Percentiles rank a stretch among this genome's conserved stretches.
phyloP scores from a whole-genome alignment of 2,797 vertebrate genomes.

The Vultur gryphus region DNA sequence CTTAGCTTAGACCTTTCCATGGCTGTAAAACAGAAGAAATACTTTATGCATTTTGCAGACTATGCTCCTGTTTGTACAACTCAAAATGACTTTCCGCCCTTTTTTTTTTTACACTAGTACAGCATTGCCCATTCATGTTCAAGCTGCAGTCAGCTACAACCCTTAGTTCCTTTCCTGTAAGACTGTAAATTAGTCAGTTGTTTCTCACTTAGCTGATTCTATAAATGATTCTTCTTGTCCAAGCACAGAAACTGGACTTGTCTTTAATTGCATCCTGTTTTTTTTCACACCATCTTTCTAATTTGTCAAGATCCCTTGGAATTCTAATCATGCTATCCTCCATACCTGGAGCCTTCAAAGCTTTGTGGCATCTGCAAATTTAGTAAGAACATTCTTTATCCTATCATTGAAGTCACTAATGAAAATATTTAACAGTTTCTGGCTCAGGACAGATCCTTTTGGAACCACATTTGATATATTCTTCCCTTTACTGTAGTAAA shows the following conservation, averaged over 20 bases:
- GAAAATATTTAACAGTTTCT: background rate
- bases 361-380: background rate
- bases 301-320: background rate
- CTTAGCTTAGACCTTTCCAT: background rate
- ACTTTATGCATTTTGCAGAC: background rate
- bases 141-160: background rate
- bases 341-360: background rate
- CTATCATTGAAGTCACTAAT: background rate
- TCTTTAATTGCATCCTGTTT: background rate
- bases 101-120: background rate
- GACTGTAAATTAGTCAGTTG: background rate
- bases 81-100: background rate
- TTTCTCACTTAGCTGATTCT: background rate
- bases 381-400: background rate
- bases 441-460: background rate
- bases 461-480: background rate
- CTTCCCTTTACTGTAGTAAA: background rate
- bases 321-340: background rate
- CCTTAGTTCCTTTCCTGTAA: background rate
- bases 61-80: background rate
- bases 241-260: background rate
- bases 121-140: background rate
- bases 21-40: background rate
- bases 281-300: background rate
- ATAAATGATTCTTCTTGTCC: background rate